Base-by-base conservation (phyloP, 2,113 vertebrate species). In the Micronisus gabar region DNA sequence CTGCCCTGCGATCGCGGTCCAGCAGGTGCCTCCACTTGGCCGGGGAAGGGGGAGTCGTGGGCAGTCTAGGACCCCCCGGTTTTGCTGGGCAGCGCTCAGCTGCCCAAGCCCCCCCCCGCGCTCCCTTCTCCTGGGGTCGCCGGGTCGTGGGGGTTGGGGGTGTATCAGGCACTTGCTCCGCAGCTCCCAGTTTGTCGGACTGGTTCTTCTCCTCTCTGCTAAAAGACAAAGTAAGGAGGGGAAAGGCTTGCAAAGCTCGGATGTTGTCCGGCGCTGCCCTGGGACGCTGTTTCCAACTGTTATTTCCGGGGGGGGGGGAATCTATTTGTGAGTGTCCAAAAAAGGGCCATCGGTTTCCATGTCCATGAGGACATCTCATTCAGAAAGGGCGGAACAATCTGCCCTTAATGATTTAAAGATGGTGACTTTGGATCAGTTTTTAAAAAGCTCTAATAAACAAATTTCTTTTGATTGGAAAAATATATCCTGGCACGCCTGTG, bases 381-480 rank as follows among this genome's bases (percentile, higher is more conserved):
- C 47, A 34, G 47, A 83, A 83, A 78, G 59, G 27, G 30, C 8
- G 59, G 68, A 67, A 86, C 76, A 53, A 29, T 67, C 56, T 81
- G 65, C 23, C 34, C 34, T 87, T 85, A 97, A 86, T 86, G 34
- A 91, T 75, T 88, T 95, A 89, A 94, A 92, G 82, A 75, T 72
- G 67, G 52, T 79, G 61, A 84, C 6, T 95, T 96, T 80, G 56
- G 73, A 92, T 81, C 48, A 10, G 21, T 29, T 91, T 90, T 95
- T 90, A 11, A 10, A 93, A 94, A 88, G 52, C 38, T 74, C 30
- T 13, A 81, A 86, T 50, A 68, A 93, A 50, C 56, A 36, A 5
- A 0, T 30, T 23, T 47, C 38, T n/a, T 45, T 38, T 83, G 2
- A 43, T 55, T 63, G 48, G 48, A 65, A 94, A 91, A 88, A 79